phyloP scores from a whole-genome alignment of 1,140 invertebrate genomes.

The Drosophila tani region DNA sequence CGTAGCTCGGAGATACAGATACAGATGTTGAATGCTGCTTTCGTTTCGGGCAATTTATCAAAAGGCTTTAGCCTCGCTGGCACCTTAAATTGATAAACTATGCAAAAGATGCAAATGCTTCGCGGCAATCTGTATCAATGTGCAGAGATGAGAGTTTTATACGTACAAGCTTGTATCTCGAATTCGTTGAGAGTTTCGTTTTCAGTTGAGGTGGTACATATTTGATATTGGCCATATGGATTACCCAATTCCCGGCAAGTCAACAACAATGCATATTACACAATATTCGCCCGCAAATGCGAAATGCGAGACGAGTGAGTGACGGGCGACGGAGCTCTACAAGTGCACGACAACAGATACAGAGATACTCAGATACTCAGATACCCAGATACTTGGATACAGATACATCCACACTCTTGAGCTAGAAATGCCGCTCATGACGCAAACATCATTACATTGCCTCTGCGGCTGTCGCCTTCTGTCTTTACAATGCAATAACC shows the following conservation, averaged over 20 bases:
- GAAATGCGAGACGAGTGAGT: conserved; percentile 49
- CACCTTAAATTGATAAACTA: conserved; percentile 58
- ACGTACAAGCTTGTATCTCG: neutral
- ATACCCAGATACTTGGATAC: conserved; percentile 12
- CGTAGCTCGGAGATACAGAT: conserved; percentile 14
- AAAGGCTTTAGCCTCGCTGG: conserved; percentile 31
- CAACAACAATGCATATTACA: conserved; percentile 47
- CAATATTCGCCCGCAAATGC: conserved; percentile 43
- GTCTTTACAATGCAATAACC: conserved; percentile 52
- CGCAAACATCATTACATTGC: conserved; percentile 59
- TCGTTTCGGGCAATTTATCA: conserved; percentile 48
- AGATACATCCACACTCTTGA: conserved; percentile 40
- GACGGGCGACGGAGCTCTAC: conserved; percentile 45
- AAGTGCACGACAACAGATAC: conserved; percentile 53
- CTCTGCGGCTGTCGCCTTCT: conserved; percentile 34
- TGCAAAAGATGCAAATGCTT: conserved; percentile 51
- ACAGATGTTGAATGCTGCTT: conserved; percentile 20
- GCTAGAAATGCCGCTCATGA: conserved; percentile 50
- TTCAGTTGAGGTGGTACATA: conserved; percentile 40
- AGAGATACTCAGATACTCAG: conserved; percentile 36
- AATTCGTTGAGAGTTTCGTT: conserved; percentile 16
- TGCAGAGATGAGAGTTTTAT: conserved; percentile 13
- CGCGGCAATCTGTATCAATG: conserved; percentile 38
- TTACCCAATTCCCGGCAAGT: conserved; percentile 44
- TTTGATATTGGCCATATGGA: conserved; percentile 46